A percentile compares a stretch with the other conserved stretches of the same genome.
These are phyloP conservation scores for Holothuria scabra DNA, from an alignment of 53 echinoderm and acorn worm species.

Conservation along the genomic window DNA sequence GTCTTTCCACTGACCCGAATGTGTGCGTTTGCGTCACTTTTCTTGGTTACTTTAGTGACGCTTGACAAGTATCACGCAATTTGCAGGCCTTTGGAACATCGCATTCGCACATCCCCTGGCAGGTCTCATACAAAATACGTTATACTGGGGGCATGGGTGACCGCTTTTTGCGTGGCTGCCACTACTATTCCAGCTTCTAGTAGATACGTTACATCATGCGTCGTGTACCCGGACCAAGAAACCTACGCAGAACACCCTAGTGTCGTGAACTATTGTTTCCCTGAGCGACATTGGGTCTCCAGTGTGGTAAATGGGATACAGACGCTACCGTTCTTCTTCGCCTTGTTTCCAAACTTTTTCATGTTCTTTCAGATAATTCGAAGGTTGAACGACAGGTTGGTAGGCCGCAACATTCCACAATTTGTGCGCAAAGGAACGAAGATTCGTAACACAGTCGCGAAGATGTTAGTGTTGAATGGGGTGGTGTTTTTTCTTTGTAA, in stretches of 20 bases:
- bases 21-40: constrained; percentile 50
- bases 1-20: constrained; percentile 34
- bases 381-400: constrained; percentile 16
- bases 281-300: background rate
- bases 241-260: background rate
- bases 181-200: constrained; percentile 26
- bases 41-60: constrained; percentile 36
- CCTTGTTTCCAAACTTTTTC: constrained; percentile 35
- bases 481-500: constrained; percentile 33
- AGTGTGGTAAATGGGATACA: constrained; percentile 19
- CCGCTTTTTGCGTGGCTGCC: constrained; percentile 31
- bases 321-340: constrained; percentile 48
- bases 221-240: constrained; percentile 13
- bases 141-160: constrained; percentile 14
- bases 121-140: constrained; percentile 40
- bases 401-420: constrained; percentile 12
- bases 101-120: constrained; percentile 3
- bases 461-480: constrained; percentile 45
- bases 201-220: background rate
- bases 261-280: constrained; percentile 4
- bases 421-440: constrained; percentile 37
- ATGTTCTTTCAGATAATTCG: constrained; percentile 47
- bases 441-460: constrained; percentile 43
- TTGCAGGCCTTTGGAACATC: constrained; percentile 37
- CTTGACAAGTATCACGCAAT: constrained; percentile 53